phyloP scores from a whole-genome alignment of 92 coral and sea anemone genomes.

The Heliopora coerulea region DNA sequence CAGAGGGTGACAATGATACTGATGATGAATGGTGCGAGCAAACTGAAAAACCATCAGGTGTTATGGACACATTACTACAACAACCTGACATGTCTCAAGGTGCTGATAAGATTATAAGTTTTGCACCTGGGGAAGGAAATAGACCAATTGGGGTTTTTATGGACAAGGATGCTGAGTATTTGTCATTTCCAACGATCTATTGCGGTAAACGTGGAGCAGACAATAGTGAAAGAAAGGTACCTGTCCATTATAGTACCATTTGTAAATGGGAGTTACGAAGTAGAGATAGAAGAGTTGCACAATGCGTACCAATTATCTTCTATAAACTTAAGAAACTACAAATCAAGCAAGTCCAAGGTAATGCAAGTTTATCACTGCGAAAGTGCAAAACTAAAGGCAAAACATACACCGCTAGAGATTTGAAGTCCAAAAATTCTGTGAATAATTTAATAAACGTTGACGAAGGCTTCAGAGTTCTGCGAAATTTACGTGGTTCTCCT shows the following conservation, averaged over 20 bases:
- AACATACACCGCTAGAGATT: conserved; percentile 28
- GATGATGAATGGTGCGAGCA: conserved; percentile 65
- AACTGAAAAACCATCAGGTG: conserved; percentile 59
- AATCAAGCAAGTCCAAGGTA: conserved; percentile 41
- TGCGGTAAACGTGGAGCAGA: conserved; percentile 68
- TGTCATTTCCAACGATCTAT: conserved; percentile 67
- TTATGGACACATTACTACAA: conserved; percentile 60
- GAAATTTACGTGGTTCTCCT: conserved; percentile 40
- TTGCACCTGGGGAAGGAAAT: conserved; percentile 59
- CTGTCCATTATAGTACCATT: conserved; percentile 64
- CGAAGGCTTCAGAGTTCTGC: conserved; percentile 47
- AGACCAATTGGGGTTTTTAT: conserved; percentile 61
- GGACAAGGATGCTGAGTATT: conserved; percentile 52
- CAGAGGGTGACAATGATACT: conserved; percentile 34
- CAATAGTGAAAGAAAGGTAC: conserved; percentile 56
- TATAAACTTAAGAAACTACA: conserved; percentile 38
- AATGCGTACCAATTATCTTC: conserved; percentile 64
- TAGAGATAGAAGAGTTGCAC: conserved; percentile 71
- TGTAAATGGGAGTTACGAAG: conserved; percentile 65
- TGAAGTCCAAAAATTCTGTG: not conserved
- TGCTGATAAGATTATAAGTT: conserved; percentile 38
- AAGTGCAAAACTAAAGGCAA: conserved; percentile 60
- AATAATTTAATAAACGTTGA: conserved; percentile 35
- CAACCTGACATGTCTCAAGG: conserved; percentile 56
- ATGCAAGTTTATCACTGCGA: conserved; percentile 26